phyloP scores from a whole-genome alignment of 1,140 invertebrate genomes.

The Wiebesia pumilae region DNA sequence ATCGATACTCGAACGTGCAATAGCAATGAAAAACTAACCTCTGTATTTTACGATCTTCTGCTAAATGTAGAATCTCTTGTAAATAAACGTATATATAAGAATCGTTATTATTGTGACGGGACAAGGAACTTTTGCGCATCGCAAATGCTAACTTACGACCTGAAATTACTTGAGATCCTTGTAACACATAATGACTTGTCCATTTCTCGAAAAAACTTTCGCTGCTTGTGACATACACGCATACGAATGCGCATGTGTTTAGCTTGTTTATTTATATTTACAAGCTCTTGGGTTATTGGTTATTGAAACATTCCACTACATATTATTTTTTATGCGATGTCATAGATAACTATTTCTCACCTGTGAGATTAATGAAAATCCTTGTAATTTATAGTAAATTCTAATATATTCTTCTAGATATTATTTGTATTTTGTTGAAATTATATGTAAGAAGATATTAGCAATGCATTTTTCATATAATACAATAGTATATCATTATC shows the following conservation, averaged over 20 bases:
- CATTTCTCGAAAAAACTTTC: conserved; percentile 19
- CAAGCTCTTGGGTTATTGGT: neutral
- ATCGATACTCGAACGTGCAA: neutral
- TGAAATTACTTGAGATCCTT: conserved; percentile 32
- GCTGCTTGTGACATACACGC: neutral
- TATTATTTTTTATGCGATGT: neutral
- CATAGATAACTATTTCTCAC: neutral
- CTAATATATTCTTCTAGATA: too few species aligned
- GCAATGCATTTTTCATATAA: too few species aligned
- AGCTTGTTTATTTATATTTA: neutral
- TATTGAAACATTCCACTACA: neutral
- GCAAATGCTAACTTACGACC: conserved; percentile 1
- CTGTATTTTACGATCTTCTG: neutral
- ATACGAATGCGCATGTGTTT: neutral
- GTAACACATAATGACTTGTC: conserved; percentile 36
- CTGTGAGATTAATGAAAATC: too few species aligned
- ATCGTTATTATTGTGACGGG: neutral
- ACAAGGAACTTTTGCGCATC: neutral
- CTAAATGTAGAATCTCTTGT: neutral
- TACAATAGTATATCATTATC: too few species aligned
- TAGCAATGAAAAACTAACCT: neutral
- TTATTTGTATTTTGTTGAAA: too few species aligned
- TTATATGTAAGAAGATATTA: too few species aligned
- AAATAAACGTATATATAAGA: neutral
- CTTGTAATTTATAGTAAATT: too few species aligned